Conservation (phyloP, 2,888 invertebrate species). For the Osmoderma eremita region DNA sequence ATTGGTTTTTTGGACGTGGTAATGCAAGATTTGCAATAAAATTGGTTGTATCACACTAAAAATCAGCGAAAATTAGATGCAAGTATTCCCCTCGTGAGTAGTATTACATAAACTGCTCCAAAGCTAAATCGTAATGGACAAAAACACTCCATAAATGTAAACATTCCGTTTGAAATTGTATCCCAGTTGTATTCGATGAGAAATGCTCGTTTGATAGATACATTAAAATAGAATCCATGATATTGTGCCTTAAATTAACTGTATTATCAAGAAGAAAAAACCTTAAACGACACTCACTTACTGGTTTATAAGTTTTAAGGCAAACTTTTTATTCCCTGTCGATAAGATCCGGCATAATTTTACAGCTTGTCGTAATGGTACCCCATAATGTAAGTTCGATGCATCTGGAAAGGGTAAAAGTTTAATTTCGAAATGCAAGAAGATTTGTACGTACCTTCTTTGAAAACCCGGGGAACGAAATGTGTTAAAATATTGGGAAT, state of each 20-base stretch:
- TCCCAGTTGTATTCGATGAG: constrained; percentile 66
- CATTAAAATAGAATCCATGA: constrained; percentile 67
- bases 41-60: constrained; percentile 66
- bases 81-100: background rate
- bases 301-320: constrained; percentile 66
- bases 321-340: constrained; percentile 69
- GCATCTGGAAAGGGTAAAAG: constrained; percentile 42
- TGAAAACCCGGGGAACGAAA: constrained; percentile 67
- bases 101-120: constrained; percentile 63
- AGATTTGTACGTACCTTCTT: constrained; percentile 44
- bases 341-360: constrained; percentile 79
- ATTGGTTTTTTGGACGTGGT: constrained; percentile 70
- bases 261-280: constrained; percentile 18
- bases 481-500: constrained; percentile 69
- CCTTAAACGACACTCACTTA: constrained; percentile 51
- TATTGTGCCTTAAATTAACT: constrained; percentile 59
- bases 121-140: constrained; percentile 66
- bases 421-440: background rate
- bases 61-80: constrained; percentile 19
- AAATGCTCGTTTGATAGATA: constrained; percentile 68
- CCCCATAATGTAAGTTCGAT: constrained; percentile 67
- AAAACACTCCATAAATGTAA: constrained; percentile 69
- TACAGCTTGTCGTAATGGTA: constrained; percentile 76
- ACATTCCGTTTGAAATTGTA: constrained; percentile 73
- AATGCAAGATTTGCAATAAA: constrained; percentile 68